phyloP scores from a whole-genome alignment of 2,888 invertebrate species.

The Glaucopsyche alexis region DNA sequence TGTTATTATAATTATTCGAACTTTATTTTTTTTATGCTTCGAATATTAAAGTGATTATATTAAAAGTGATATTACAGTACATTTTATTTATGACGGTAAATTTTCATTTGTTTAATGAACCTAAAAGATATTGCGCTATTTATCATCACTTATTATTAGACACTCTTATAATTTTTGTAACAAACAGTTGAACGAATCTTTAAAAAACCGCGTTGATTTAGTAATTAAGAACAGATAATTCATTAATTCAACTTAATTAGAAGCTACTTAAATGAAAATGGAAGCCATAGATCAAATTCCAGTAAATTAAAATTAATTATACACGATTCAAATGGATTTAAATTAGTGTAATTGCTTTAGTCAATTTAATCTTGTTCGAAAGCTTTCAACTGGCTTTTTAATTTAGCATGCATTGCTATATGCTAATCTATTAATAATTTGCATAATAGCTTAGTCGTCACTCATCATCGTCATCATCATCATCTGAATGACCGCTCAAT shows the following conservation, averaged over 20 bases:
- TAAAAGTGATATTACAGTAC: too few relatives aligned
- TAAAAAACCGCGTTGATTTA: too few relatives aligned
- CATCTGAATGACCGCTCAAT: too few relatives aligned
- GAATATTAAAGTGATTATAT: neutral
- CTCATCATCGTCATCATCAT: too few relatives aligned
- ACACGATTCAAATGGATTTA: slow-evolving; percentile 1
- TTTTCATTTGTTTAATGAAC: too few relatives aligned
- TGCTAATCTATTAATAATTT: neutral
- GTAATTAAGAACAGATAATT: neutral
- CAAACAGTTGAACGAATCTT: too few relatives aligned
- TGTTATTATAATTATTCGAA: slow-evolving; percentile 14
- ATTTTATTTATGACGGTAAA: too few relatives aligned
- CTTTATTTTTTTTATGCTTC: neutral
- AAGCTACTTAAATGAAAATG: neutral
- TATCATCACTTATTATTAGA: too few relatives aligned
- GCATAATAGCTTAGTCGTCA: too few relatives aligned
- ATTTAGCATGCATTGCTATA: neutral
- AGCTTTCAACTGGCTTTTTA: slow-evolving; percentile 6
- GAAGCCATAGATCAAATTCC: slow-evolving; percentile 8
- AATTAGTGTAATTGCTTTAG: slow-evolving; percentile 19
- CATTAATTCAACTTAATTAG: neutral
- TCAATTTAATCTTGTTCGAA: neutral
- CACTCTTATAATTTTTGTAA: too few relatives aligned
- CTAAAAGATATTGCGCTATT: too few relatives aligned
- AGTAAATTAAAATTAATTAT: slow-evolving; percentile 16